These are phyloP conservation scores for Rhyacophila evoluta DNA, from an alignment of 2,888 invertebrate genomes.

Conservation along the genomic window DNA sequence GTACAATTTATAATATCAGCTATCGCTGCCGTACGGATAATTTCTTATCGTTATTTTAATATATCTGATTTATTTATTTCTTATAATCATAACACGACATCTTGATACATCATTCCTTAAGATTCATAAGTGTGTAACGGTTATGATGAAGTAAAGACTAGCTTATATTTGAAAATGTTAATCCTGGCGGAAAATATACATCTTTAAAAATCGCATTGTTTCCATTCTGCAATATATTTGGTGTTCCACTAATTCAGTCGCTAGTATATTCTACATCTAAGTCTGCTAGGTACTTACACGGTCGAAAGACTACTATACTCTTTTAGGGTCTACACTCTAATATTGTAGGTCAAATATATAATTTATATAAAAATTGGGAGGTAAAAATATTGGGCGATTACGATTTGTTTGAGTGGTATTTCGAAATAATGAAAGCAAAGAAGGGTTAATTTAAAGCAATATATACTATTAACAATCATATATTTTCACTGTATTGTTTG, in stretches of 20 bases:
- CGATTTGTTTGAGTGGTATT: conserved; percentile 35
- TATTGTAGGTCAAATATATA: conserved; percentile 22
- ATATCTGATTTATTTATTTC: too few species aligned
- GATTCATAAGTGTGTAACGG: too few species aligned
- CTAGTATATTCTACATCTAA: conserved; percentile 12
- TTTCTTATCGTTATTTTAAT: too few species aligned
- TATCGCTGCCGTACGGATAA: too few species aligned
- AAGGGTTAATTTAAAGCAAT: conserved; percentile 36
- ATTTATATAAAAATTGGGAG: conserved; percentile 33
- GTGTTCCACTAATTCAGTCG: conserved; percentile 19
- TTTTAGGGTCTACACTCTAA: not conserved
- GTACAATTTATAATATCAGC: too few species aligned
- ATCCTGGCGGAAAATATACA: too few species aligned
- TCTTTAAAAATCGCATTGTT: not conserved
- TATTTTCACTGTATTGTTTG: not conserved
- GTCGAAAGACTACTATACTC: not conserved
- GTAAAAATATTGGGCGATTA: conserved; percentile 47
- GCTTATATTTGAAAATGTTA: too few species aligned
- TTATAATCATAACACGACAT: too few species aligned
- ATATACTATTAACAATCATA: conserved; percentile 28
- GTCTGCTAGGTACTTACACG: not conserved
- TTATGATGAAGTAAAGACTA: too few species aligned
- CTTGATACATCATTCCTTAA: too few species aligned
- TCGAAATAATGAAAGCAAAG: conserved; percentile 44
- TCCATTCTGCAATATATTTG: not conserved